Evolutionary conservation across 2,888 invertebrate genomes (phyloP).

Genomic region (Myopa testacea): DNA sequence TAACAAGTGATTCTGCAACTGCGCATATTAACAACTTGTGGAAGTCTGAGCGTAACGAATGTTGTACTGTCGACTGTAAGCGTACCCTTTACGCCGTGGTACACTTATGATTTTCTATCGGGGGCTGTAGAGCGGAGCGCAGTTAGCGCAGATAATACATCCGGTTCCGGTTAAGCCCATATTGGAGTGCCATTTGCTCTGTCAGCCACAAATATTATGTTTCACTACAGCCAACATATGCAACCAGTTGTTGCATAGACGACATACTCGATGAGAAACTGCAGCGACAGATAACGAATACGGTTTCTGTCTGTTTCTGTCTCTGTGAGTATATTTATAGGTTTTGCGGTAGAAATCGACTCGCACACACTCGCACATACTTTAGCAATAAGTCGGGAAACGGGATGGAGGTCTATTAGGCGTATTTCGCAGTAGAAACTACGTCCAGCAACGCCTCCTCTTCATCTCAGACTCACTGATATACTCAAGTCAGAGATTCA

Average conservation of each 20-base stretch:
- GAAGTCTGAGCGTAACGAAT: slow-evolving; percentile 48
- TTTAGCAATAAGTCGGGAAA: too few species aligned
- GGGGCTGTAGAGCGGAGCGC: slow-evolving; percentile 57
- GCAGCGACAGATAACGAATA: too few species aligned
- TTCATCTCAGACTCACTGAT: too few species aligned
- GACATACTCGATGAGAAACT: background rate
- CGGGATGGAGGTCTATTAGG: too few species aligned
- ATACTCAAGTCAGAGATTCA: too few species aligned
- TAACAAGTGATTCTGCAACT: background rate
- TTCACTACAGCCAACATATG: slow-evolving; percentile 39
- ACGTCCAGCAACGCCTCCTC: too few species aligned
- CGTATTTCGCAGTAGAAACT: too few species aligned
- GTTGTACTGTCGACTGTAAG: slow-evolving; percentile 33
- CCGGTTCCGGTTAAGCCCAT: slow-evolving; percentile 70
- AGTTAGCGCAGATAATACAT: slow-evolving; percentile 70
- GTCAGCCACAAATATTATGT: slow-evolving; percentile 7
- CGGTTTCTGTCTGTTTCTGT: too few species aligned
- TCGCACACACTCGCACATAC: too few species aligned
- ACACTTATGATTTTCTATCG: slow-evolving; percentile 57
- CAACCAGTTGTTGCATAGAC: slow-evolving; percentile 46
- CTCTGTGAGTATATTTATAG: too few species aligned
- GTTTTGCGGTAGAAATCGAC: too few species aligned
- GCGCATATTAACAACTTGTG: slow-evolving; percentile 18
- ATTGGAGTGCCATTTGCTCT: slow-evolving; percentile 62
- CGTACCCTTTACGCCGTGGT: slow-evolving; percentile 30